phyloP scores from a whole-genome alignment of 2,113 vertebrate genomes.

The Dicerorhinus sumatrensis region DNA sequence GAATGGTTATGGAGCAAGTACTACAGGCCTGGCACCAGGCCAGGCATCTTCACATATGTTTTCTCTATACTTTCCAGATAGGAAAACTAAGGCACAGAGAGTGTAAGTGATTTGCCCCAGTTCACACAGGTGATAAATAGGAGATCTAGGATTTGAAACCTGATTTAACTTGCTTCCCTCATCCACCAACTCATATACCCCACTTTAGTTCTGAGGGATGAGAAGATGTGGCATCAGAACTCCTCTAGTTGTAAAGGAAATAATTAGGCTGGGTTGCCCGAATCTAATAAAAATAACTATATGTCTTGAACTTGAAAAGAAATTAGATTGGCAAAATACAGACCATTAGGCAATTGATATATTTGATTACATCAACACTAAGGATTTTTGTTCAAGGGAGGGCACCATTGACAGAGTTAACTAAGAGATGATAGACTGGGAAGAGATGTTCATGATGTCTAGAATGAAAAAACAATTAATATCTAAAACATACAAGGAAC shows the following conservation, averaged over 20 bases:
- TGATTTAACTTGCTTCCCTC: not conserved
- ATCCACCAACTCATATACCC: not conserved
- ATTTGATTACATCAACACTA: not conserved
- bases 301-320: not conserved
- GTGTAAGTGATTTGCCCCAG: not conserved
- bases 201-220: not conserved
- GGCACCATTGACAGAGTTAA: not conserved
- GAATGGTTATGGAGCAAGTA: not conserved
- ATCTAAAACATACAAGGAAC: not conserved
- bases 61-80: not conserved
- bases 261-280: not conserved
- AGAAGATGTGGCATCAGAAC: not conserved
- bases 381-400: not conserved
- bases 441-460: slow-evolving; percentile 15
- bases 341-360: not conserved
- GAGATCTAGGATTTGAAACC: not conserved
- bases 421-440: not conserved
- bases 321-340: not conserved
- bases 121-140: not conserved
- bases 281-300: not conserved
- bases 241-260: not conserved
- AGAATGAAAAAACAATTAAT: not conserved
- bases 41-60: not conserved
- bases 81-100: not conserved
- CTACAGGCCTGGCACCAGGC: not conserved